These are phyloP conservation scores for Quadriops clusia DNA, from an alignment of 2,888 invertebrate genomes.

Conservation along the genomic window DNA sequence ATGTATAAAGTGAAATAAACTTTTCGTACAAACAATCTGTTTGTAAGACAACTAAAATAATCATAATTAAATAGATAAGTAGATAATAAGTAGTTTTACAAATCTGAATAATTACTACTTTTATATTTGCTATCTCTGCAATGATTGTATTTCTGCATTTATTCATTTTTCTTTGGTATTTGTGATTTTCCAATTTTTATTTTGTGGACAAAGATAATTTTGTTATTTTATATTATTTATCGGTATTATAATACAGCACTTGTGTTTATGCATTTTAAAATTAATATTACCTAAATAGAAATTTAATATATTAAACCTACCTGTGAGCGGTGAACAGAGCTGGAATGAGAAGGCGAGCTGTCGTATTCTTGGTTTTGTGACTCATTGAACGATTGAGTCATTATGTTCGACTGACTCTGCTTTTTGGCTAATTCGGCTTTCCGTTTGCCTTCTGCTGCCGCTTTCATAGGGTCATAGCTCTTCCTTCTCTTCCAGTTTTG, in stretches of 20 bases:
- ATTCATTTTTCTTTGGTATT: too few relatives aligned
- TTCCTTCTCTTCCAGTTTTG: slow-evolving; percentile 94
- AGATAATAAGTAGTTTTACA: too few relatives aligned
- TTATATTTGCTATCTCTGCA: too few relatives aligned
- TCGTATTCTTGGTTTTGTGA: slow-evolving; percentile 30
- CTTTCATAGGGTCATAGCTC: slow-evolving; percentile 90
- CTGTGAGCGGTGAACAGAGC: slow-evolving; percentile 37
- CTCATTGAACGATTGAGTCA: slow-evolving; percentile 33
- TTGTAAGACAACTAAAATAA: too few relatives aligned
- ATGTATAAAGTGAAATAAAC: too few relatives aligned
- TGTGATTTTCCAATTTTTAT: too few relatives aligned
- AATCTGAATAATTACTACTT: too few relatives aligned
- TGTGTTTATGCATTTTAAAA: background rate
- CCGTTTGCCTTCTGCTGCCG: slow-evolving; percentile 76
- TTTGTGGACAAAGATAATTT: too few relatives aligned
- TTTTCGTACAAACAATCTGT: too few relatives aligned
- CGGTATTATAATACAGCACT: background rate
- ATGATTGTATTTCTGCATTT: too few relatives aligned
- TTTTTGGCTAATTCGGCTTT: slow-evolving; percentile 46
- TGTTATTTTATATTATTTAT: background rate
- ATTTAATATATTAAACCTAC: slow-evolving; percentile 22
- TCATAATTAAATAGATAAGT: too few relatives aligned
- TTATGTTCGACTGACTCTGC: slow-evolving; percentile 26
- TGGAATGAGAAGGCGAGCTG: slow-evolving; percentile 36
- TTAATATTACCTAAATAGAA: background rate